Base-by-base conservation (phyloP, 2,797 vertebrate genomes). In the Coreius guichenoti region DNA sequence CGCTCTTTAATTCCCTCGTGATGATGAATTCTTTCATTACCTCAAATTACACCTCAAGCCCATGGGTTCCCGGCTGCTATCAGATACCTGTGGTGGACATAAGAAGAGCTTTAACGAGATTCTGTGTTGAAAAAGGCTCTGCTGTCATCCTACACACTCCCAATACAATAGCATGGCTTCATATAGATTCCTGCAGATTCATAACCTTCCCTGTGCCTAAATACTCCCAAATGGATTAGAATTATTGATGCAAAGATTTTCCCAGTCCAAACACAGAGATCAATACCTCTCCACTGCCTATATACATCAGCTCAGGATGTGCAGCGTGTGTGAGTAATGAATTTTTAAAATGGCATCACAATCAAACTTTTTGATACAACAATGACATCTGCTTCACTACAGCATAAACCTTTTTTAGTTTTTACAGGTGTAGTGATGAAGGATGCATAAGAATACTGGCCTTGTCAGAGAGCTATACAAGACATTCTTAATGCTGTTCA, bases 1-100 rank as follows among this genome's bases (percentile, higher is more conserved):
- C 75, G 47, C 84, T 84, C 89, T 54, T 87, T 26, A 85, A 84
- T 61, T 56, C 77, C 72, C 79, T 23, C 65, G 81, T 86, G 63
- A 90, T 93, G 94, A 95, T 87, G 88, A 93, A 95, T 95, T 90
- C 80, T 93, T 93, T 95, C 92, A 94, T 94, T 94, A 93, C 74
- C 87, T 81, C 67, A 81, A 81, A 94, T 94, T 76, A 82, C 86
- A 93, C 93, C 83, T 69, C 51, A 79, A 56, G 39, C 17, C 29
- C 8, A 43, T 36, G 68, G 61, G 69, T 86, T 84, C 73, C 54
- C 23, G 29, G 31, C 39, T 47, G 69, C 80, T 82, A 63, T 81
- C 45, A 79, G 81, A 79, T 73, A 85, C 85, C 83, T 89, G 85
- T 43, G 23, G 80, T 79, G 65, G 23, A 56, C 51, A 16, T 79